Evolutionary conservation across 2,888 invertebrate genomes (phyloP).

Genomic region (Heliconius sara): DNA sequence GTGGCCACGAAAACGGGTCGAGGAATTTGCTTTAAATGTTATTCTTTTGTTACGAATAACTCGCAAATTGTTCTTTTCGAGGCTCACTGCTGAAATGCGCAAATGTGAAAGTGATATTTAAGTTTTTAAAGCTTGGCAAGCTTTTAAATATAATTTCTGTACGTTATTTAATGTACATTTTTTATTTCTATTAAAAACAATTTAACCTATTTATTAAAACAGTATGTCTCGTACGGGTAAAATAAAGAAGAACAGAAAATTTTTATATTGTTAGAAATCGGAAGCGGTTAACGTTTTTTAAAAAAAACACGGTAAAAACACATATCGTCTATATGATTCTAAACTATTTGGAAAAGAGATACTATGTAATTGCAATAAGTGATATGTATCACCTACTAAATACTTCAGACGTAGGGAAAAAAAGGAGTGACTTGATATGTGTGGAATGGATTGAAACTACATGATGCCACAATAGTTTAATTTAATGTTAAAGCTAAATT

Average conservation of each 20-base stretch:
- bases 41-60: slow-evolving; percentile 19
- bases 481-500: too few relatives aligned
- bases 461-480: too few relatives aligned
- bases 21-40: slow-evolving; percentile 13
- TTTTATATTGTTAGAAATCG: too few relatives aligned
- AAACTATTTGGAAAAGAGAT: too few relatives aligned
- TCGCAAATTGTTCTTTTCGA: not conserved
- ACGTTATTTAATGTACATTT: not conserved
- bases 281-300: too few relatives aligned
- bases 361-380: too few relatives aligned
- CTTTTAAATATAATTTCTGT: slow-evolving; percentile 8
- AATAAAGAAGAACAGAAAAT: not conserved
- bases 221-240: not conserved
- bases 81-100: not conserved
- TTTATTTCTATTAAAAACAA: not conserved
- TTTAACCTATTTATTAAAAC: not conserved
- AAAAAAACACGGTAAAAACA: too few relatives aligned
- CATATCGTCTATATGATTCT: too few relatives aligned
- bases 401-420: too few relatives aligned
- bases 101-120: slow-evolving; percentile 13
- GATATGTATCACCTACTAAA: too few relatives aligned
- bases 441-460: too few relatives aligned
- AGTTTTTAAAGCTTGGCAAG: not conserved
- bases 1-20: slow-evolving; percentile 27
- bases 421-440: too few relatives aligned